phyloP scores from a whole-genome alignment of 2,113 vertebrate species.

The Semicossyphus pulcher region DNA sequence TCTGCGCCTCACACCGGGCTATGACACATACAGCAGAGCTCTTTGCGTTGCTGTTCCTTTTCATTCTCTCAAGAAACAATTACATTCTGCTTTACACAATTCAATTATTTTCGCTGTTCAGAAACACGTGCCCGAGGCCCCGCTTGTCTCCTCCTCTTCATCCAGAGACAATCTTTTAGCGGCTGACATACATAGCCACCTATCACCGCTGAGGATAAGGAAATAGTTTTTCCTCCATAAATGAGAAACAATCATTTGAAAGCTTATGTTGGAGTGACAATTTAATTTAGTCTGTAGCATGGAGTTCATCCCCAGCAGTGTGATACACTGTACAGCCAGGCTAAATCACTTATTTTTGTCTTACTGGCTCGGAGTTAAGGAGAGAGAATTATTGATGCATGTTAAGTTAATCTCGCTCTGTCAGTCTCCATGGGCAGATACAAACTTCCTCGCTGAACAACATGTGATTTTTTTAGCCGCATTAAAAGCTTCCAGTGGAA shows the following conservation, averaged over 20 bases:
- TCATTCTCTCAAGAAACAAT: slow-evolving; percentile 66
- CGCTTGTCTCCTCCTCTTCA: slow-evolving; percentile 60
- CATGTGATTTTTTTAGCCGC: neutral
- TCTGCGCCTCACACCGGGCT: slow-evolving; percentile 6
- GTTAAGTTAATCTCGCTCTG: slow-evolving; percentile 32
- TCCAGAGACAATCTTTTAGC: slow-evolving; percentile 52
- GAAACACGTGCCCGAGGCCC: slow-evolving; percentile 55
- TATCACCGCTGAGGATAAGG: slow-evolving; percentile 38
- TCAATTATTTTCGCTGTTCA: slow-evolving; percentile 70
- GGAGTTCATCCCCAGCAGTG: slow-evolving; percentile 31
- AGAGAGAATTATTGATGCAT: slow-evolving; percentile 29
- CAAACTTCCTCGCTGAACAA: neutral
- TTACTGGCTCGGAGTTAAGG: neutral
- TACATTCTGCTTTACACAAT: slow-evolving; percentile 73
- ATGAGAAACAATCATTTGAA: neutral
- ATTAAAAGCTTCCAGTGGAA: slow-evolving; percentile 7
- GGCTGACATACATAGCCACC: slow-evolving; percentile 65
- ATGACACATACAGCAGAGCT: slow-evolving; percentile 22
- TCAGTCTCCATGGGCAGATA: slow-evolving; percentile 14
- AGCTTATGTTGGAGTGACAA: slow-evolving; percentile 71
- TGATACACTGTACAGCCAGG: slow-evolving; percentile 17
- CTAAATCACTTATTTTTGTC: slow-evolving; percentile 22
- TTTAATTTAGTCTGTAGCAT: slow-evolving; percentile 64
- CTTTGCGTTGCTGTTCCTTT: slow-evolving; percentile 11
- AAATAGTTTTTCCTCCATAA: slow-evolving; percentile 33